These are phyloP conservation scores for Cinara cedri DNA, from an alignment of 2,888 invertebrate genomes.

Conservation along the genomic window DNA sequence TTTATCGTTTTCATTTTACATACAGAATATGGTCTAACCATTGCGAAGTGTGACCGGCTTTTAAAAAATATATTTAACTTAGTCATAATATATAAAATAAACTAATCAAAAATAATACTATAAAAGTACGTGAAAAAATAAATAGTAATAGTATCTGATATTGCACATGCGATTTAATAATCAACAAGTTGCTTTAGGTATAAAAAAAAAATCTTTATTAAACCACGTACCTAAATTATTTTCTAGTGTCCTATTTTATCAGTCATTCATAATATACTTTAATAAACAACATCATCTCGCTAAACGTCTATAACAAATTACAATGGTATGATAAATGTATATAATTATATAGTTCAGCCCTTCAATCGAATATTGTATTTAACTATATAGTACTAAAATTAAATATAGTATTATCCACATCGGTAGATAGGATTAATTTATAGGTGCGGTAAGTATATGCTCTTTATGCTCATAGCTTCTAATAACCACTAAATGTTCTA, in stretches of 20 bases:
- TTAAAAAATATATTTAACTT: too few relatives aligned
- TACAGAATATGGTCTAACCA: too few relatives aligned
- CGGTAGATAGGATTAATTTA: conserved; percentile 32
- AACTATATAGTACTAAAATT: conserved; percentile 27
- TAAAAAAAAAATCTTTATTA: too few relatives aligned
- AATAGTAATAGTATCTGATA: background rate
- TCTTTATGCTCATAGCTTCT: background rate
- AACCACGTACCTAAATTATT: too few relatives aligned
- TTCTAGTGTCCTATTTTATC: too few relatives aligned
- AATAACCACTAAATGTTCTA: conserved; percentile 18
- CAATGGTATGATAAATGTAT: conserved; percentile 2
- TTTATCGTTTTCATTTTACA: too few relatives aligned
- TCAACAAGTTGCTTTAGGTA: too few relatives aligned
- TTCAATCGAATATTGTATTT: background rate
- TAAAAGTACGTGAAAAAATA: too few relatives aligned
- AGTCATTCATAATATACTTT: too few relatives aligned
- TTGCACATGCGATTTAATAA: background rate
- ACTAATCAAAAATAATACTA: too few relatives aligned
- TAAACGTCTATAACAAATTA: conserved; percentile 3
- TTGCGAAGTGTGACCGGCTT: too few relatives aligned
- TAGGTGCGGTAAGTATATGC: conserved; percentile 28
- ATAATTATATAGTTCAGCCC: conserved; percentile 7
- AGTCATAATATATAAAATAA: too few relatives aligned
- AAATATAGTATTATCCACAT: conserved; percentile 14
- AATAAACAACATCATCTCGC: background rate